Evolutionary conservation across 2,888 invertebrate species (phyloP).

Genomic region (Ethmia dodecea): DNA sequence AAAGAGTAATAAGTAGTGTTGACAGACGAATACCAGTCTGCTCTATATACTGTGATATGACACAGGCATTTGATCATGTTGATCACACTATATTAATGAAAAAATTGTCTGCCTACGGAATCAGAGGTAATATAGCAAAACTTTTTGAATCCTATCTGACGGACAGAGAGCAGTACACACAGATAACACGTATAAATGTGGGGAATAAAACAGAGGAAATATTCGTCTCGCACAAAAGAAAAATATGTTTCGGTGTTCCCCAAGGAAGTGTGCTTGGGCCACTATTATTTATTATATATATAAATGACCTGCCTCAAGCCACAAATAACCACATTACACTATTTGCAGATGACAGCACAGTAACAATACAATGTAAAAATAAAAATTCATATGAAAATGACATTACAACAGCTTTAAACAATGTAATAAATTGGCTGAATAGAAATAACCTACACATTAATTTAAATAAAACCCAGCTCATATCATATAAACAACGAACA

Average conservation of each 20-base stretch:
- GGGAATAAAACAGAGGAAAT: not conserved
- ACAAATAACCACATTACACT: not conserved
- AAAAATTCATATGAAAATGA: not conserved
- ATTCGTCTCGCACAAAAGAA: not conserved
- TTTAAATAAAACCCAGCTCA: not conserved
- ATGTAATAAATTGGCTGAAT: not conserved
- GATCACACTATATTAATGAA: not conserved
- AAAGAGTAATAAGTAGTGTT: not conserved
- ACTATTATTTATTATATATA: not conserved
- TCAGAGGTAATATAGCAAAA: not conserved
- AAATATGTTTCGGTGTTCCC: not conserved
- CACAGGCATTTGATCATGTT: conserved; percentile 5
- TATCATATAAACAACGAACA: not conserved
- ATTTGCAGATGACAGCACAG: not conserved
- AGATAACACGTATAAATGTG: not conserved
- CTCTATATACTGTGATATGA: conserved; percentile 3
- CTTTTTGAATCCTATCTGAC: not conserved
- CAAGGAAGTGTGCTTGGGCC: conserved; percentile 2
- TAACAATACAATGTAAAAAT: not conserved
- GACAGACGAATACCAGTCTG: not conserved
- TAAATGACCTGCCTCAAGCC: not conserved
- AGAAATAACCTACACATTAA: not conserved
- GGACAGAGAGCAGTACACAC: not conserved
- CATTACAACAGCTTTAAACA: not conserved
- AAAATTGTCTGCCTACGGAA: not conserved